Evolutionary conservation across 2,113 vertebrate genomes (phyloP).

Genomic region (Etheostoma cragini): DNA sequence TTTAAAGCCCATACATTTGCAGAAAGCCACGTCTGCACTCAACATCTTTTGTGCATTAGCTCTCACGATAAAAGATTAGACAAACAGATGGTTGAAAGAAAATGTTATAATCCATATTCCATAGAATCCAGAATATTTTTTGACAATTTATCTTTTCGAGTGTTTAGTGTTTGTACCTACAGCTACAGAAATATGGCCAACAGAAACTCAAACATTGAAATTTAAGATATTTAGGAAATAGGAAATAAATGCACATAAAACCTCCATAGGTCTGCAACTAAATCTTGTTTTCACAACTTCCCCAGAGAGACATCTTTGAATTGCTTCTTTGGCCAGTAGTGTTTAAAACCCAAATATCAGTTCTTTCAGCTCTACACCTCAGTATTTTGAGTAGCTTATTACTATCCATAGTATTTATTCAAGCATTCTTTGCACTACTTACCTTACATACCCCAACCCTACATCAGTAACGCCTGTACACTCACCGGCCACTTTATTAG

Average conservation of each 20-base stretch:
- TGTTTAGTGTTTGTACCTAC: background rate
- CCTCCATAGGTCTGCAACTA: too few species aligned
- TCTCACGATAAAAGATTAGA: background rate
- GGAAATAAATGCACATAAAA: background rate
- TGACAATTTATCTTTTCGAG: background rate
- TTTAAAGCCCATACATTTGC: background rate
- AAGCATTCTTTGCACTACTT: too few species aligned
- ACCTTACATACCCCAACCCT: too few species aligned
- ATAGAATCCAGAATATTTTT: background rate
- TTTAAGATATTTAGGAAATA: background rate
- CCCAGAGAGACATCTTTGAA: background rate
- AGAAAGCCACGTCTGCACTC: background rate
- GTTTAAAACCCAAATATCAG: background rate
- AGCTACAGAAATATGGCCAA: background rate
- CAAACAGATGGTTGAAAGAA: slow-evolving; percentile 4
- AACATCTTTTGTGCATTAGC: background rate
- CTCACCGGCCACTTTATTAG: too few species aligned
- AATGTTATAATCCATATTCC: background rate
- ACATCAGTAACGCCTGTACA: background rate
- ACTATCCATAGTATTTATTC: background rate
- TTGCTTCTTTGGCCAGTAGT: background rate
- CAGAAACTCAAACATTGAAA: background rate
- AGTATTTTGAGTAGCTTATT: background rate
- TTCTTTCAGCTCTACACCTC: background rate
- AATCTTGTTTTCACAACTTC: background rate